phyloP scores from a whole-genome alignment of 2,888 invertebrate species.

The Drosophila quinaria region DNA sequence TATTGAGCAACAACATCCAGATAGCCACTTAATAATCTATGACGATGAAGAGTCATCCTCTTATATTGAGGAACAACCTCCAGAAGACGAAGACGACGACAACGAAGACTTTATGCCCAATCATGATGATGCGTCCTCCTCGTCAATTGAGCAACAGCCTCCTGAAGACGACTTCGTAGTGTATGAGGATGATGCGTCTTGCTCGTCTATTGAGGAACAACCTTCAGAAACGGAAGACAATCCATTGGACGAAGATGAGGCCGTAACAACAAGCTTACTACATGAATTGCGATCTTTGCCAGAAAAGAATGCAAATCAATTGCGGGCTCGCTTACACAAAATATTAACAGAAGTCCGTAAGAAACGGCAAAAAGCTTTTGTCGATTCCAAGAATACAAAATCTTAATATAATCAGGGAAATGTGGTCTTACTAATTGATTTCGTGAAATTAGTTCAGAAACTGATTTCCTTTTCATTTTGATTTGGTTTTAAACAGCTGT shows the following conservation, averaged over 20 bases:
- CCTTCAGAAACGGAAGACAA: neutral
- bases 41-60: too few relatives aligned
- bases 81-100: neutral
- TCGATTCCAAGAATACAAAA: neutral
- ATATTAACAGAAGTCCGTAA: neutral
- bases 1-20: too few relatives aligned
- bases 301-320: neutral
- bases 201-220: neutral
- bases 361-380: neutral
- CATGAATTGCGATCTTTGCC: slow-evolving; percentile 2
- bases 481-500: too few relatives aligned
- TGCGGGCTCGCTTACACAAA: neutral
- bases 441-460: too few relatives aligned
- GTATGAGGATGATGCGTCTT: neutral
- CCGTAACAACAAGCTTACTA: neutral
- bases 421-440: too few relatives aligned
- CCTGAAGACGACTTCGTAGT: neutral
- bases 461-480: too few relatives aligned
- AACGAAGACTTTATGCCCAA: neutral
- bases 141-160: neutral
- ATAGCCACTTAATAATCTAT: too few relatives aligned
- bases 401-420: too few relatives aligned
- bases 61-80: too few relatives aligned
- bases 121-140: neutral
- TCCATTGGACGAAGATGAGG: neutral